Conservation (phyloP, 35 echinoderm and acorn worm genomes). For the Heliocidaris tuberculata region DNA sequence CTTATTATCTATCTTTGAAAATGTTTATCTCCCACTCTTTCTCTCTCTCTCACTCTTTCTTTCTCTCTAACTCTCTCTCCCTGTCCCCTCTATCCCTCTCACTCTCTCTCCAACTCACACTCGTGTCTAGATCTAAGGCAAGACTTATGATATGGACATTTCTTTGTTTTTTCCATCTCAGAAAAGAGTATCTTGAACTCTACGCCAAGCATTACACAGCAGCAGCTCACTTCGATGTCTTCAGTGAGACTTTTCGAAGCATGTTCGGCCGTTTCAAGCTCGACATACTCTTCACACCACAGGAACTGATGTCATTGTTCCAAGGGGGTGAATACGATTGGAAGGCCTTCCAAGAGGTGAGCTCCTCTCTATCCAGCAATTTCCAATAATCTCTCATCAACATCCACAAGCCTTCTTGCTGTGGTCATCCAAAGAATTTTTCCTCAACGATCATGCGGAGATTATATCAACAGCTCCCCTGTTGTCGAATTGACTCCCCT, state of each 20-base stretch:
- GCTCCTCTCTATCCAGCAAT: background rate
- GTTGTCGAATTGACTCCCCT: no score
- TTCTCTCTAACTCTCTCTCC: no score
- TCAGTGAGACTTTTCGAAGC: background rate
- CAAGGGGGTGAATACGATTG: constrained; percentile 1
- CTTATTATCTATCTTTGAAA: no score
- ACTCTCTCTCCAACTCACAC: background rate
- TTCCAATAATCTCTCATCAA: no score
- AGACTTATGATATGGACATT: no score
- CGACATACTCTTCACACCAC: background rate
- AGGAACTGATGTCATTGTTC: background rate
- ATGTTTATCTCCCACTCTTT: no score
- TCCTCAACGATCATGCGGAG: no score
- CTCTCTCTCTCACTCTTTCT: no score
- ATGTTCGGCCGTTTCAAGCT: background rate
- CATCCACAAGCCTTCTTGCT: no score
- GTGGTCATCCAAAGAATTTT: no score
- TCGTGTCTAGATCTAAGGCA: no score
- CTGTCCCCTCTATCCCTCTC: background rate
- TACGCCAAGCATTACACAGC: background rate
- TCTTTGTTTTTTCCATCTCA: background rate
- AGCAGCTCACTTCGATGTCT: background rate
- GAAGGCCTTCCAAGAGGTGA: background rate
- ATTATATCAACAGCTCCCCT: no score
- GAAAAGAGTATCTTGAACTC: background rate